Base-by-base conservation (phyloP, 2,797 vertebrate species). In the Rhinella marina region DNA sequence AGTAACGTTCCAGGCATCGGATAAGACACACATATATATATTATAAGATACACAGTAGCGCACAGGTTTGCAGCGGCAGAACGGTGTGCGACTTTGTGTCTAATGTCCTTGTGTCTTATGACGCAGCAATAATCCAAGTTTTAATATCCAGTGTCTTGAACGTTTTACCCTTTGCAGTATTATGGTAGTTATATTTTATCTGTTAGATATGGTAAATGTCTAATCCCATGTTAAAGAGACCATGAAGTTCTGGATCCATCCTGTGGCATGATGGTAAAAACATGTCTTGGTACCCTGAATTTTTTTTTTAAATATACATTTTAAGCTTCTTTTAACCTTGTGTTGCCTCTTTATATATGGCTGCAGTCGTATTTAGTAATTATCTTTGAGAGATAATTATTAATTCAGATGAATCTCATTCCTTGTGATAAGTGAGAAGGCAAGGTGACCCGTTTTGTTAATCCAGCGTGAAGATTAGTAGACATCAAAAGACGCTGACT, bases 361-460 rank as follows among this genome's bases (percentile, higher is more conserved):
- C 87, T 88, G 90, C 87, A 48, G 80, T 91, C 92, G 92, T 90
- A 88, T 82, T 90, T 90, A 89, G 90, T 91, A 92, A 93, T 93
- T 93, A 93, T 92, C 88, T 90, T 19, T 0, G 72, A 10, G 88
- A 90, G 90, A 86, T 92, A 92, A 93, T 92, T 91, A 90, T 16
- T 83, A 87, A 90, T 92, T 92, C 88, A 91, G 89, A 92, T 86
- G 88, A 91, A 86, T 87, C 81, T 88, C 87, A 83, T 92, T 56
- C 61, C 2, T 48, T 52, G 88, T 90, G 83, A 92, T 90, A 87
- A 81, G 88, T 87, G 88, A 92, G 83, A 91, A 79, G 84, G 16
- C 91, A 92, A 93, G 91, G 91, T 92, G 91, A 92, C 88, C 87
- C 87, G 3, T 14, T 87, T 85, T 84, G 88, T 27, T 90, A 93